A percentile compares a stretch with the other conserved stretches of the same genome.
Evolutionary conservation across 2,888 invertebrate species (phyloP).

Genomic region (Oscheius sp.): DNA sequence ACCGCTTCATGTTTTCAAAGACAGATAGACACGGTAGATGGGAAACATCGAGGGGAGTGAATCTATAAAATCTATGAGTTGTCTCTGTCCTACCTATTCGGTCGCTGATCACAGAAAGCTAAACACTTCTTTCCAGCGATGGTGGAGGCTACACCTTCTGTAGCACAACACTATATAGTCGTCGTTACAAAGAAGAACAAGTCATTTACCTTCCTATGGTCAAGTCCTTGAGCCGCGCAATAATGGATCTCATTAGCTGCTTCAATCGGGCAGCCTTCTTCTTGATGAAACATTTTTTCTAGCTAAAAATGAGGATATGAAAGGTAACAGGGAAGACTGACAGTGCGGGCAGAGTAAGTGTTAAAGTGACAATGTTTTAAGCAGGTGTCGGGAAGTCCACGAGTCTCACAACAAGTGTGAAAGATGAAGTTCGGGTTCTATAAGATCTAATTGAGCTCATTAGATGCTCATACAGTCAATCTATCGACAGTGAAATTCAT

Average conservation of each 20-base stretch:
- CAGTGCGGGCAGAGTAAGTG: constrained; percentile 36
- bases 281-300: constrained; percentile 58
- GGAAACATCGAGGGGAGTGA: constrained; percentile 42
- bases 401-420: constrained; percentile 45
- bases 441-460: not conserved
- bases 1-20: constrained; percentile 48
- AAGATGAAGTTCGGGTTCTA: constrained; percentile 52
- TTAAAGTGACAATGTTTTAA: constrained; percentile 47
- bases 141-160: constrained; percentile 36
- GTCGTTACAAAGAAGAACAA: not conserved
- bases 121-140: constrained; percentile 46
- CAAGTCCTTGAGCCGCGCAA: constrained; percentile 60
- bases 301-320: constrained; percentile 47
- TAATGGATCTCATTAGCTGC: constrained; percentile 63
- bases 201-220: constrained; percentile 38
- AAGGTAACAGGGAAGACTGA: constrained; percentile 10
- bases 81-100: constrained; percentile 31
- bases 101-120: constrained; percentile 50
- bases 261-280: constrained; percentile 57
- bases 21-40: constrained; percentile 47
- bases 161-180: constrained; percentile 36
- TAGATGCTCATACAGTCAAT: constrained; percentile 15
- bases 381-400: constrained; percentile 48
- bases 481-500: constrained; percentile 24
- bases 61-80: constrained; percentile 23